Conservation (phyloP, 2,888 invertebrate genomes). For the Stenolophus ochropezus region DNA sequence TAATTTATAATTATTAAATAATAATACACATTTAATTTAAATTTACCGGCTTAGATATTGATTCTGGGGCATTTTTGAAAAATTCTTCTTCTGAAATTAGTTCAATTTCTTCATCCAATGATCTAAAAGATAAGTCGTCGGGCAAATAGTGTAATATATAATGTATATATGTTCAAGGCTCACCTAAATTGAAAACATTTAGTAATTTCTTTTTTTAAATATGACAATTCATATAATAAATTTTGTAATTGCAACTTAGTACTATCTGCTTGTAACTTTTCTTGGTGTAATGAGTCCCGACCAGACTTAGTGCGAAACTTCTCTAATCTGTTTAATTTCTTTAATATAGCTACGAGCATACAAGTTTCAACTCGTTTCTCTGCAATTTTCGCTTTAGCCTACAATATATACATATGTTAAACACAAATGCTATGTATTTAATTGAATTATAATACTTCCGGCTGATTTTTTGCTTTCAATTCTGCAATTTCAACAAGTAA, state of each 20-base stretch:
- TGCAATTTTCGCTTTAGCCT: conserved; percentile 79
- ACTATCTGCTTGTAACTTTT: conserved; percentile 92
- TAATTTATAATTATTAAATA: neutral
- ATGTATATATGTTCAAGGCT: conserved; percentile 64
- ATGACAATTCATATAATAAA: conserved; percentile 93
- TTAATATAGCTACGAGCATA: conserved; percentile 86
- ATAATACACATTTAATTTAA: neutral
- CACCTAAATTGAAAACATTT: conserved; percentile 95
- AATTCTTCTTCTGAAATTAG: conserved; percentile 90
- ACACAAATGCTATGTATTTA: too few species aligned
- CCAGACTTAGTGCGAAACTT: conserved; percentile 90
- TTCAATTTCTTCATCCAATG: conserved; percentile 95
- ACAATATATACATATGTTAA: conserved; percentile 62
- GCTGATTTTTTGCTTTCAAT: conserved; percentile 77
- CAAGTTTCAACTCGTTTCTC: conserved; percentile 84
- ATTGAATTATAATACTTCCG: conserved; percentile 72
- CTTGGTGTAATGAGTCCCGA: conserved; percentile 86
- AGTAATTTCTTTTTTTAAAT: conserved; percentile 94
- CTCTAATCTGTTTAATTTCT: conserved; percentile 92
- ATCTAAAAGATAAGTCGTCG: too few species aligned
- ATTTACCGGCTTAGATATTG: conserved; percentile 81
- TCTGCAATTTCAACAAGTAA: conserved; percentile 82
- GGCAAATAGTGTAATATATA: conserved; percentile 42
- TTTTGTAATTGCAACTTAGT: conserved; percentile 94
- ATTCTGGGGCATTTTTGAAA: conserved; percentile 84